phyloP scores from a whole-genome alignment of 1,140 invertebrate species.

The Drosophila leontia region DNA sequence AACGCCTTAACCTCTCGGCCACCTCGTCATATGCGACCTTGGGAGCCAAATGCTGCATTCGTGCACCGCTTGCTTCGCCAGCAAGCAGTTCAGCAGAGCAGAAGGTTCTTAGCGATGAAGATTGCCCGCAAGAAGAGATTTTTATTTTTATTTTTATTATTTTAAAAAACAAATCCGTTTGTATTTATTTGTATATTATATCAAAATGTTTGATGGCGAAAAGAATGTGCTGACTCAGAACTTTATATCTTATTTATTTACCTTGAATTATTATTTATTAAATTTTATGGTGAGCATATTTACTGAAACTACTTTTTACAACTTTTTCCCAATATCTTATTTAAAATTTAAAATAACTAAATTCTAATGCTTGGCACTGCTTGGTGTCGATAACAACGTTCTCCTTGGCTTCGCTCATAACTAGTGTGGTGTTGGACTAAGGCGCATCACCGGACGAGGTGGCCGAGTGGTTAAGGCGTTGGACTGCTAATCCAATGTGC shows the following conservation, averaged over 20 bases:
- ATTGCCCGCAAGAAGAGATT: accelerated
- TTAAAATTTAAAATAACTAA: neutral
- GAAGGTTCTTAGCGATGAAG: constrained; percentile 4
- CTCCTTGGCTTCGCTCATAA: neutral
- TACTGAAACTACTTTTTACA: neutral
- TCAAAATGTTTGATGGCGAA: constrained; percentile 2
- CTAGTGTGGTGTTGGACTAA: constrained; percentile 35
- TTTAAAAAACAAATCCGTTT: no score
- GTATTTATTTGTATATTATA: neutral
- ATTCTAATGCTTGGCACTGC: constrained; percentile 16
- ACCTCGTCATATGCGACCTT: constrained; percentile 88
- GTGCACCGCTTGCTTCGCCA: neutral
- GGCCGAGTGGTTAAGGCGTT: constrained; percentile 96
- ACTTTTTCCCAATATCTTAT: neutral
- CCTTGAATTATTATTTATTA: no score
- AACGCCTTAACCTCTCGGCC: constrained; percentile 96
- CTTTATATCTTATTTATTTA: neutral
- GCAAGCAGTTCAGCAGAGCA: neutral
- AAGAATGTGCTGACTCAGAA: neutral
- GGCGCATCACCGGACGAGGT: constrained; percentile 88
- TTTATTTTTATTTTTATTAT: no score
- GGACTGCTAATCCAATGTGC: constrained; percentile 91
- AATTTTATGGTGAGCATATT: neutral
- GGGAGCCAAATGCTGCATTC: constrained; percentile 27
- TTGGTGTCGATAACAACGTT: constrained; percentile 31